Evolutionary conservation across 1,140 invertebrate species (phyloP).

Genomic region (Magallana angulata): DNA sequence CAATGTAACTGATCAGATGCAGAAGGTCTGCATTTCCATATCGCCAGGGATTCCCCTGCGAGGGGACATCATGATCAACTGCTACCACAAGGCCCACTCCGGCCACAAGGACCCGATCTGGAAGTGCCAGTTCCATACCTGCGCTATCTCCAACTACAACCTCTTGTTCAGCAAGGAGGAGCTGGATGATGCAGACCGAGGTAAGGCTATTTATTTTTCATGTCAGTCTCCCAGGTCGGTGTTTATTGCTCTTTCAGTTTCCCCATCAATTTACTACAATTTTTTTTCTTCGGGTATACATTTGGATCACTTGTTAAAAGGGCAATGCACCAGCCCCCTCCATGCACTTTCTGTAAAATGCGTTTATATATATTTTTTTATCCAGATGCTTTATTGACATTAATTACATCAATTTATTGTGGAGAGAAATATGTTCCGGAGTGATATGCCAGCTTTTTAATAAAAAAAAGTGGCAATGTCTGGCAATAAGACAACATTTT

Average conservation of each 20-base stretch:
- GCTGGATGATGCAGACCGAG: conserved; percentile 90
- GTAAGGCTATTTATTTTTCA: conserved; percentile 79
- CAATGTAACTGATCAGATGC: conserved; percentile 78
- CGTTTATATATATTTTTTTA: too few relatives aligned
- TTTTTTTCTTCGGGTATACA: background rate
- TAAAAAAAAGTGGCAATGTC: background rate
- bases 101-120: conserved; percentile 85
- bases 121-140: conserved; percentile 94
- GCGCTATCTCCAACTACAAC: conserved; percentile 90
- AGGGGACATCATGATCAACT: conserved; percentile 93
- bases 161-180: conserved; percentile 91
- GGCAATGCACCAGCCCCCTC: too few relatives aligned
- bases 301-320: too few relatives aligned
- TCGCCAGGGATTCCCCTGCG: conserved; percentile 88
- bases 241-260: background rate
- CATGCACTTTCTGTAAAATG: too few relatives aligned
- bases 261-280: background rate
- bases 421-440: too few relatives aligned
- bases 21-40: conserved; percentile 80
- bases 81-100: conserved; percentile 85
- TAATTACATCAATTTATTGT: too few relatives aligned
- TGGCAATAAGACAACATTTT: background rate
- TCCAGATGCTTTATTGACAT: too few relatives aligned
- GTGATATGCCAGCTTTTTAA: background rate
- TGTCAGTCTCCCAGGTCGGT: background rate